A percentile compares a stretch with the other conserved stretches of the same genome.
Evolutionary conservation across 2,888 invertebrate species (phyloP).

Genomic region (Leptura quadrifasciata): DNA sequence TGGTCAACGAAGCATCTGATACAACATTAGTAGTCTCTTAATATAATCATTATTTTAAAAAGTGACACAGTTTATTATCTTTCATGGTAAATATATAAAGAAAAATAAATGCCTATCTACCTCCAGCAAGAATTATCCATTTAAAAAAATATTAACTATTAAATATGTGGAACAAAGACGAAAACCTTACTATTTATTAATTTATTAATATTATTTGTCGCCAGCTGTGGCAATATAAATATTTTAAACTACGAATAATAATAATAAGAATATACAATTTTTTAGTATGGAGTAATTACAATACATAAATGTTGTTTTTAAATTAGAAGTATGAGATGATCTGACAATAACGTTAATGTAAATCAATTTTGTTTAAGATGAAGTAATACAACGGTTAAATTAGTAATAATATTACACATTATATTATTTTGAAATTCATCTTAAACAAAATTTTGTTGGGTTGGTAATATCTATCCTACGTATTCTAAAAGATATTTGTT

Average conservation of each 20-base stretch:
- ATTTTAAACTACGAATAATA: background rate
- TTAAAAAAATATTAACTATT: too few relatives aligned
- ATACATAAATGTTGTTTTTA: background rate
- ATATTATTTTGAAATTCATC: background rate
- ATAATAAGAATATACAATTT: background rate
- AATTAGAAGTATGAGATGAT: background rate
- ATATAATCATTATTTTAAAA: too few relatives aligned
- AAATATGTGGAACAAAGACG: background rate
- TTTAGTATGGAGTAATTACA: background rate
- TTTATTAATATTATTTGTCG: background rate
- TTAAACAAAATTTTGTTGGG: background rate
- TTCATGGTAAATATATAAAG: too few relatives aligned
- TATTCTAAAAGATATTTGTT: constrained; percentile 45
- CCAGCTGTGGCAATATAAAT: background rate
- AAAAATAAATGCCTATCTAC: background rate
- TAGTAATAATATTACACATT: background rate
- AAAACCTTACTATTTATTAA: background rate
- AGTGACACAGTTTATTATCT: too few relatives aligned
- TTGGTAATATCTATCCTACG: constrained; percentile 21
- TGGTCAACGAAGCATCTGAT: too few relatives aligned
- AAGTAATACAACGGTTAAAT: background rate
- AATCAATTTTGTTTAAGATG: background rate
- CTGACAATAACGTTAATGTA: background rate
- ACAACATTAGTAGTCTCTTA: too few relatives aligned
- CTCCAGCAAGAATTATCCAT: background rate